Percentiles rank a stretch among this genome's conserved stretches.
These are phyloP conservation scores for Diorhabda elongata DNA, from an alignment of 1,140 invertebrate species.

Conservation along the genomic window DNA sequence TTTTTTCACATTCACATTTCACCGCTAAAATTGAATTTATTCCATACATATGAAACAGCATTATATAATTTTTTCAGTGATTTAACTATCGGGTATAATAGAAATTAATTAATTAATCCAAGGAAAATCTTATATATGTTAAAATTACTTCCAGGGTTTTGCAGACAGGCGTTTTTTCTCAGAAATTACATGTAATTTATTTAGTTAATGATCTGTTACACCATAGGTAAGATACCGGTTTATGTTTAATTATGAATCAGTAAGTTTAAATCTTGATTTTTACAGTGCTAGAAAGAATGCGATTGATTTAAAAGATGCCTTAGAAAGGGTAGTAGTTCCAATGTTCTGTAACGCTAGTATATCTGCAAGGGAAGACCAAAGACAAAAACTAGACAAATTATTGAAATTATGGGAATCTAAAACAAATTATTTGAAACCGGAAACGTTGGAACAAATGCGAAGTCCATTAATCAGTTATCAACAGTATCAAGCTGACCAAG, in stretches of 20 bases:
- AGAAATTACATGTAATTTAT: conserved; percentile 95
- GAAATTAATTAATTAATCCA: background rate
- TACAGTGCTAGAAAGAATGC: conserved; percentile 88
- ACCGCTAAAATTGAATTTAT: too few relatives aligned
- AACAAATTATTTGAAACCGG: conserved; percentile 84
- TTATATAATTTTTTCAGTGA: too few relatives aligned
- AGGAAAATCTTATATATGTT: conserved; percentile 10
- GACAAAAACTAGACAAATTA: conserved; percentile 85
- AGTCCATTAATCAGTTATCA: conserved; percentile 74
- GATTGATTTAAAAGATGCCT: conserved; percentile 82
- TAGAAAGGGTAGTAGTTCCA: conserved; percentile 91
- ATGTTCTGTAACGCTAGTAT: conserved; percentile 92
- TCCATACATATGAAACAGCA: too few relatives aligned
- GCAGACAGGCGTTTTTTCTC: conserved; percentile 73
- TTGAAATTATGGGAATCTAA: conserved; percentile 94
- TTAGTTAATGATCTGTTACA: conserved; percentile 96
- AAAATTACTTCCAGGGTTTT: conserved; percentile 62
- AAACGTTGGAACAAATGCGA: conserved; percentile 80
- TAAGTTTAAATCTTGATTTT: conserved; percentile 35
- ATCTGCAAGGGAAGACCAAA: conserved; percentile 79
- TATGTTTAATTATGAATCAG: background rate
- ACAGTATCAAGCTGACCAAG: conserved; percentile 77
- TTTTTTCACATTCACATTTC: too few relatives aligned
- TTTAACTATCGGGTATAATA: too few relatives aligned
- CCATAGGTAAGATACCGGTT: conserved; percentile 76